Percentiles rank a stretch among this genome's conserved stretches.
Conservation (phyloP, 2,888 invertebrate species). For the Hipparchia semele region DNA sequence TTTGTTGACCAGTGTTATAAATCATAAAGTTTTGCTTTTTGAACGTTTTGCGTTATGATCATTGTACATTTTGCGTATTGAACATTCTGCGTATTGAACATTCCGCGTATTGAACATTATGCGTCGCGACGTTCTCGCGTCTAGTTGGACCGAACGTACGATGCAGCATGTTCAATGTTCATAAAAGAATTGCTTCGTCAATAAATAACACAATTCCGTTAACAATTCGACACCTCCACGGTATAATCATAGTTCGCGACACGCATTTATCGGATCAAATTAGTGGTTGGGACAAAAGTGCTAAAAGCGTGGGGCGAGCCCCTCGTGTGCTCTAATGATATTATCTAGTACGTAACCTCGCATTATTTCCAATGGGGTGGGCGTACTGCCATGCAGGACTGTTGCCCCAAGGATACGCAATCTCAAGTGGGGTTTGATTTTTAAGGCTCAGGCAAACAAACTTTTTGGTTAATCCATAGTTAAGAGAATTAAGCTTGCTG, state of each 20-base stretch:
- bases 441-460: neutral
- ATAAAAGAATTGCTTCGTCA: neutral
- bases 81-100: too few species aligned
- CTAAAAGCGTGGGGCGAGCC: slow-evolving; percentile 61
- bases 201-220: slow-evolving; percentile 23
- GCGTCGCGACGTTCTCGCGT: too few species aligned
- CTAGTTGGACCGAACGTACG: neutral
- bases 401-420: slow-evolving; percentile 14
- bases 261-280: slow-evolving; percentile 48
- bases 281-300: slow-evolving; percentile 56
- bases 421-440: slow-evolving; percentile 20
- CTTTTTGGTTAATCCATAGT: too few species aligned
- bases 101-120: too few species aligned
- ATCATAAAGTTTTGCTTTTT: too few species aligned
- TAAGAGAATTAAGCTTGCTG: too few species aligned
- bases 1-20: too few species aligned
- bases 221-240: slow-evolving; percentile 41
- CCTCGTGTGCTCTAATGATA: slow-evolving; percentile 62
- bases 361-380: slow-evolving; percentile 55
- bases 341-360: slow-evolving; percentile 70
- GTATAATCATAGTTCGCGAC: slow-evolving; percentile 43
- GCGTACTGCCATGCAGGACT: slow-evolving; percentile 16
- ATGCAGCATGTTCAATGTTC: neutral
- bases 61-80: too few species aligned
- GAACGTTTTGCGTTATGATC: too few species aligned